These are phyloP conservation scores for Martes martes DNA, from an alignment of 2,113 vertebrate genomes.

Conservation along the genomic window DNA sequence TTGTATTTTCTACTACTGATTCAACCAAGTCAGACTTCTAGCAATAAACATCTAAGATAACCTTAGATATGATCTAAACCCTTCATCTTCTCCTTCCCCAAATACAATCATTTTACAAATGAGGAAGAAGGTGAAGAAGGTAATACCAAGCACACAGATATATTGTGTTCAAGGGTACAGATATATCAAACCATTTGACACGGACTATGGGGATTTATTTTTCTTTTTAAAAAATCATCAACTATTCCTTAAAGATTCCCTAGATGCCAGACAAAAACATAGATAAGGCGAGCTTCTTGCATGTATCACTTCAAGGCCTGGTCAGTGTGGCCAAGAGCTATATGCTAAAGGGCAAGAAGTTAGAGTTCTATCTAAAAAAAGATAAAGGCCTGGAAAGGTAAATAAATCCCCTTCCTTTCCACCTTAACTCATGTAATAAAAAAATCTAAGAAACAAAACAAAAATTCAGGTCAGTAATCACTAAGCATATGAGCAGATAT, in stretches of 20 bases:
- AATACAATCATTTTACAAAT: constrained; percentile 9
- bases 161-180: background rate
- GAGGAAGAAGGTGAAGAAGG: background rate
- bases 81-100: background rate
- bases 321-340: background rate
- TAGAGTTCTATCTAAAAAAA: constrained; percentile 41
- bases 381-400: background rate
- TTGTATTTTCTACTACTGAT: background rate
- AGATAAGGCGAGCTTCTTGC: constrained; percentile 2
- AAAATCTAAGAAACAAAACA: constrained; percentile 30
- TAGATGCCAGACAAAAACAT: background rate
- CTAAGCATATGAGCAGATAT: background rate
- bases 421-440: constrained; percentile 23
- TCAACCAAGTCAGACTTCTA: constrained; percentile 7
- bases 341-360: constrained; percentile 26
- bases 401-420: background rate
- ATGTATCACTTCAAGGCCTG: background rate
- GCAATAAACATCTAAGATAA: constrained; percentile 18
- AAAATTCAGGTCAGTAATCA: constrained; percentile 33
- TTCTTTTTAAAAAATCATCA: background rate
- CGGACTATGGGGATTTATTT: background rate
- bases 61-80: background rate
- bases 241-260: background rate
- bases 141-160: background rate
- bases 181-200: background rate